Percentiles rank a stretch among this genome's conserved stretches.
Conservation (phyloP, 2,888 invertebrate genomes). For the Sinelater perroti region DNA sequence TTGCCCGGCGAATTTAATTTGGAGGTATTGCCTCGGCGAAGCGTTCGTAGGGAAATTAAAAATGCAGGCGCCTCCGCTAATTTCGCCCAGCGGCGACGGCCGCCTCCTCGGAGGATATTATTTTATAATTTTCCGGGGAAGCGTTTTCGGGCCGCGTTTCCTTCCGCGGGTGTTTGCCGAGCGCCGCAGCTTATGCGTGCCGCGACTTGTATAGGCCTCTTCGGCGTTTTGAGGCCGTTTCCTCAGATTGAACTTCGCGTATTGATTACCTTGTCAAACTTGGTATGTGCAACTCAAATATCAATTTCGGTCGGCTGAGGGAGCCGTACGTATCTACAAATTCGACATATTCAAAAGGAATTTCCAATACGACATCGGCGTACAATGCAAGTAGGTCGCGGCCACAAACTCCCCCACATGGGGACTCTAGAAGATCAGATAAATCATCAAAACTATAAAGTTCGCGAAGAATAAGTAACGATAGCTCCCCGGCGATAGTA, state of each 20-base stretch:
- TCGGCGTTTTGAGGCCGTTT: constrained; percentile 19
- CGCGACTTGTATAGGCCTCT: constrained; percentile 17
- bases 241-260: constrained; percentile 22
- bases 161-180: constrained; percentile 5
- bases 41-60: constrained; percentile 15
- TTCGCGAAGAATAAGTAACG: no score
- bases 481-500: no score
- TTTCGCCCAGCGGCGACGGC: not conserved
- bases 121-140: no score
- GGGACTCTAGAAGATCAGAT: no score
- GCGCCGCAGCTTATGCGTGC: not conserved
- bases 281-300: constrained; percentile 28
- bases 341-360: constrained; percentile 24
- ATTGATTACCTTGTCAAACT: constrained; percentile 30
- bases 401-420: no score
- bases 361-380: constrained; percentile 26
- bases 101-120: not conserved
- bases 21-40: constrained; percentile 26
- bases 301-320: constrained; percentile 27
- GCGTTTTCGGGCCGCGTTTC: no score
- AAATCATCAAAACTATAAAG: no score
- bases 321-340: constrained; percentile 29
- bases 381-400: no score
- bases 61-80: constrained; percentile 2
- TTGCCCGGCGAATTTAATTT: constrained; percentile 22